Conservation (phyloP, 2,113 vertebrate species). For the Nipponia nippon region DNA sequence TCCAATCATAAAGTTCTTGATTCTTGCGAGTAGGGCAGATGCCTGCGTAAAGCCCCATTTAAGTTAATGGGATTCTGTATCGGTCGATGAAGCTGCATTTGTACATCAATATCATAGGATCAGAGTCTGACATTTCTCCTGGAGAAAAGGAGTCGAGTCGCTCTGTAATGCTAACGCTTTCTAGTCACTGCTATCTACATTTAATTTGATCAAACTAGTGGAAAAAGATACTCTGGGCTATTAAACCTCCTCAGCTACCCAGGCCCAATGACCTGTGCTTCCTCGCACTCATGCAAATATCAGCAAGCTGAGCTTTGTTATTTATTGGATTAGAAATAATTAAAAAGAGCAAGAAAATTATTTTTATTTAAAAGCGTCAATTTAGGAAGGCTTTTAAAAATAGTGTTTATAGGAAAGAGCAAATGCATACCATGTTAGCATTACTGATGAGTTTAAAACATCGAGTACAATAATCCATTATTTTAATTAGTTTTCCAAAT, state of each 20-base stretch:
- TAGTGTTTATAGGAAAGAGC: neutral
- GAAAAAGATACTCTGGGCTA: neutral
- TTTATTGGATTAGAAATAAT: conserved; percentile 14
- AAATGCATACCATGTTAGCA: conserved; percentile 4
- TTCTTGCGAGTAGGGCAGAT: neutral
- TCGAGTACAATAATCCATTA: conserved; percentile 41
- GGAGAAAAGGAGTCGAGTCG: neutral
- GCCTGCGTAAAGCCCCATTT: neutral
- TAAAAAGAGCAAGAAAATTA: neutral
- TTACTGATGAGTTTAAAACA: conserved; percentile 47
- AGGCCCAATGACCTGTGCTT: neutral
- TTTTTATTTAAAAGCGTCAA: conserved; percentile 6
- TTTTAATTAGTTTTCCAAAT: conserved; percentile 55
- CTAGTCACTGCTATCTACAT: neutral
- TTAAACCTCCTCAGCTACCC: neutral
- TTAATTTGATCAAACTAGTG: neutral
- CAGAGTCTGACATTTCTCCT: neutral
- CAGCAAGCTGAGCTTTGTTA: neutral
- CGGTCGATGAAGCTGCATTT: neutral
- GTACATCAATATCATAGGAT: neutral
- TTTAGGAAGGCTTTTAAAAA: conserved; percentile 38
- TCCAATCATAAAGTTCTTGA: neutral
- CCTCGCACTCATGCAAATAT: neutral
- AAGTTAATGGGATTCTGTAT: neutral
- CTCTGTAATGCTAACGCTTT: neutral